phyloP scores from a whole-genome alignment of 2,113 vertebrate genomes.

The Pongo abelii region DNA sequence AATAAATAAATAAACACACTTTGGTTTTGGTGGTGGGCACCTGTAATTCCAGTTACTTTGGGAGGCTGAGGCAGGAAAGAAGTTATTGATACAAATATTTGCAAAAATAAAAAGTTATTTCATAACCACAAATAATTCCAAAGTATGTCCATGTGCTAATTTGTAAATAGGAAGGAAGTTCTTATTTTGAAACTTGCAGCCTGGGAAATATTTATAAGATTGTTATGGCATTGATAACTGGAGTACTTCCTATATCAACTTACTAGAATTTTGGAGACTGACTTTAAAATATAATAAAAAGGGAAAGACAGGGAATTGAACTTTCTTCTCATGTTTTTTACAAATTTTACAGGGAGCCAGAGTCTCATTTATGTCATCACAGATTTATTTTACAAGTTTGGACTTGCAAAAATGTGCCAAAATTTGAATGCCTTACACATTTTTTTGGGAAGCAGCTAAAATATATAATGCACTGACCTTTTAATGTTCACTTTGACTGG shows the following conservation, averaged over 20 bases:
- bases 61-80: too few relatives aligned
- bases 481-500: conserved; percentile 74
- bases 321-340: conserved; percentile 50
- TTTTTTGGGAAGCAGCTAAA: conserved; percentile 63
- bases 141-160: neutral
- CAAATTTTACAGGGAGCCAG: conserved; percentile 54
- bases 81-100: neutral
- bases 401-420: conserved; percentile 56
- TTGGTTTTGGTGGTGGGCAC: too few relatives aligned
- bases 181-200: neutral
- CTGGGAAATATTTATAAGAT: neutral
- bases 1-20: too few relatives aligned
- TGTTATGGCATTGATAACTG: neutral
- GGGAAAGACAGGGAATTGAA: neutral
- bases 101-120: neutral
- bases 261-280: conserved; percentile 41
- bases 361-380: conserved; percentile 69
- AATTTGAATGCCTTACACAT: conserved; percentile 67
- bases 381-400: conserved; percentile 72
- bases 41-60: too few relatives aligned
- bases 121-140: neutral
- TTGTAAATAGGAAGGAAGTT: neutral
- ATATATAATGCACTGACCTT: conserved; percentile 73
- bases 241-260: neutral
- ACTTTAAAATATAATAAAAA: conserved; percentile 31